phyloP scores from a whole-genome alignment of 2,797 vertebrate genomes.

The Anguilla anguilla region DNA sequence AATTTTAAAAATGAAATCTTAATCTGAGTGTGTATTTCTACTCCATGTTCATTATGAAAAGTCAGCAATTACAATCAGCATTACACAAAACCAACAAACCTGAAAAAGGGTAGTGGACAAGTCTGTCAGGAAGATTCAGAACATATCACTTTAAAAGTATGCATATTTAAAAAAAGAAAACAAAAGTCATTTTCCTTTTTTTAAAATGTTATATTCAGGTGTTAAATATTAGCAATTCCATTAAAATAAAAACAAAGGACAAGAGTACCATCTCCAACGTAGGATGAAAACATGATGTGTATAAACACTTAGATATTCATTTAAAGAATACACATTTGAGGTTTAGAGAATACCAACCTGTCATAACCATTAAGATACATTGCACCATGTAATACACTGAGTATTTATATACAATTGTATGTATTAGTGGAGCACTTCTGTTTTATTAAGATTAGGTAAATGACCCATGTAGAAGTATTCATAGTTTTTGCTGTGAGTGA shows the following conservation, averaged over 20 bases:
- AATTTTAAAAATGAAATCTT: background rate
- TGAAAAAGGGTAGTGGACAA: conserved; percentile 6
- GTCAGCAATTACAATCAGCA: conserved; percentile 8
- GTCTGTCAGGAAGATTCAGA: conserved; percentile 12
- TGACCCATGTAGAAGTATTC: conserved; percentile 10
- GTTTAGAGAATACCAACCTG: conserved; percentile 25
- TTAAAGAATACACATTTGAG: conserved; percentile 29
- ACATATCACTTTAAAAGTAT: conserved; percentile 14
- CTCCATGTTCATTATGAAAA: conserved; percentile 23
- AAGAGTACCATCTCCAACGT: conserved; percentile 10
- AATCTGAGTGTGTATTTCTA: conserved; percentile 27
- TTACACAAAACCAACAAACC: conserved; percentile 13
- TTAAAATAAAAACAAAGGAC: background rate
- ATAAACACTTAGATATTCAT: conserved; percentile 28
- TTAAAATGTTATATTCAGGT: conserved; percentile 10
- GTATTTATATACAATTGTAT: conserved; percentile 23
- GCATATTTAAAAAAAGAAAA: conserved; percentile 1
- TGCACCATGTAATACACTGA: background rate
- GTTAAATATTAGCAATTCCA: background rate
- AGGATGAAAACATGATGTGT: conserved; percentile 20
- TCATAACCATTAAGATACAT: conserved; percentile 27
- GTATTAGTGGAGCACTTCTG: background rate
- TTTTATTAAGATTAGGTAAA: conserved; percentile 13
- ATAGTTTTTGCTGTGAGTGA: background rate
- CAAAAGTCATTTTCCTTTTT: background rate